Conservation (phyloP, 2,113 vertebrate genomes). For the Gopherus evgoodei region DNA sequence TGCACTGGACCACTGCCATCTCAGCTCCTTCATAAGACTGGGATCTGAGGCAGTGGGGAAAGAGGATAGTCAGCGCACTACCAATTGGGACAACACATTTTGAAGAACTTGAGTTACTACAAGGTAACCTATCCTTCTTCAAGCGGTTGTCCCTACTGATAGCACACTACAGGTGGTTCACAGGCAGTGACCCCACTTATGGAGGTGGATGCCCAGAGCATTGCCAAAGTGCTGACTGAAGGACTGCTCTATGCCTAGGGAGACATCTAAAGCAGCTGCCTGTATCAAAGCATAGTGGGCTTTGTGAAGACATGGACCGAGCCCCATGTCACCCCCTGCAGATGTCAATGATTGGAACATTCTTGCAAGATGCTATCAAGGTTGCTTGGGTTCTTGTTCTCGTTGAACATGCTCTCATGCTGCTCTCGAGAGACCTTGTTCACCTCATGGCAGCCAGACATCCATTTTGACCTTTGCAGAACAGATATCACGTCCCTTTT, state of each 20-base stretch:
- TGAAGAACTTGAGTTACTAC: neutral
- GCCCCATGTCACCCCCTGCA: too few species aligned
- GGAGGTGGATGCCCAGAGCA: neutral
- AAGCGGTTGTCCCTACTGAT: neutral
- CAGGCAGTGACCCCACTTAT: neutral
- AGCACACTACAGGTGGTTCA: neutral
- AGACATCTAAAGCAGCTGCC: neutral
- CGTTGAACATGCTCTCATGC: neutral
- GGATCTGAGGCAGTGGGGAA: neutral
- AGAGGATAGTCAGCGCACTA: neutral
- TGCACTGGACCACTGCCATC: too few species aligned
- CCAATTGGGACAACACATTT: neutral
- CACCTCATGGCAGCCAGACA: neutral
- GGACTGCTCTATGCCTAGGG: neutral
- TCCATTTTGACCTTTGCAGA: neutral
- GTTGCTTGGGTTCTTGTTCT: neutral
- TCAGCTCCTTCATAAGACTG: neutral
- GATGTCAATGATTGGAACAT: too few species aligned
- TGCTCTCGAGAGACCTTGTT: neutral
- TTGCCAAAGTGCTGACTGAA: neutral
- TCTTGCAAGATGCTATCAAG: neutral
- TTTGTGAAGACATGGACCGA: too few species aligned
- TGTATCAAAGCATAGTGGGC: neutral
- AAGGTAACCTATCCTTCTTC: neutral
- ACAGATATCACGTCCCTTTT: neutral